A percentile compares a stretch with the other conserved stretches of the same genome.
Conservation (phyloP, 2,797 vertebrate genomes). For the Gambelia wislizenii region DNA sequence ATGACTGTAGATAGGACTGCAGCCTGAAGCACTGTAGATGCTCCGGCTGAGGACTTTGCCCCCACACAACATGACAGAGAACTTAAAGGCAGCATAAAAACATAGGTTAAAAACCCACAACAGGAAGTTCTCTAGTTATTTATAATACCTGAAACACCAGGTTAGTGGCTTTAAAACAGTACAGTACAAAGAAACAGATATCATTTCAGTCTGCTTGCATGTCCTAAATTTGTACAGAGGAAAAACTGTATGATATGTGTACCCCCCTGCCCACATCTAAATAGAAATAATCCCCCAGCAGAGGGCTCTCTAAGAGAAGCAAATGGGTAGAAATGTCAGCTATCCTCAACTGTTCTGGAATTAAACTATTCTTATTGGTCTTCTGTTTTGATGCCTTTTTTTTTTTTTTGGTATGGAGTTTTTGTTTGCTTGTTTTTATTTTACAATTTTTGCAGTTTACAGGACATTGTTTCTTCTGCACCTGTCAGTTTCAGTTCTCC, state of each 20-base stretch:
- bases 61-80: not conserved
- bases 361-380: not conserved
- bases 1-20: not conserved
- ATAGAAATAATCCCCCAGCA: constrained; percentile 25
- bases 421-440: not conserved
- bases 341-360: not conserved
- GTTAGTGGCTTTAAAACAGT: not conserved
- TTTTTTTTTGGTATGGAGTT: not conserved
- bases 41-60: not conserved
- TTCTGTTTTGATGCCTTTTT: not conserved
- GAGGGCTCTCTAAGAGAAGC: constrained; percentile 54
- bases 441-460: not conserved
- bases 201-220: not conserved
- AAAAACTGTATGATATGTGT: not conserved
- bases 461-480: not conserved
- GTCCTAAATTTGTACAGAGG: not conserved
- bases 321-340: not conserved
- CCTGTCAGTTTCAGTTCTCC: not conserved
- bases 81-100: not conserved
- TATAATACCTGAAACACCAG: not conserved
- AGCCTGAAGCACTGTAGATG: no score
- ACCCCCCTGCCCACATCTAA: not conserved
- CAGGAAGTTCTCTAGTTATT: not conserved
- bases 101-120: no score
- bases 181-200: not conserved